Conservation (phyloP, 2,797 vertebrate genomes). For the Sitta carolinensis region DNA sequence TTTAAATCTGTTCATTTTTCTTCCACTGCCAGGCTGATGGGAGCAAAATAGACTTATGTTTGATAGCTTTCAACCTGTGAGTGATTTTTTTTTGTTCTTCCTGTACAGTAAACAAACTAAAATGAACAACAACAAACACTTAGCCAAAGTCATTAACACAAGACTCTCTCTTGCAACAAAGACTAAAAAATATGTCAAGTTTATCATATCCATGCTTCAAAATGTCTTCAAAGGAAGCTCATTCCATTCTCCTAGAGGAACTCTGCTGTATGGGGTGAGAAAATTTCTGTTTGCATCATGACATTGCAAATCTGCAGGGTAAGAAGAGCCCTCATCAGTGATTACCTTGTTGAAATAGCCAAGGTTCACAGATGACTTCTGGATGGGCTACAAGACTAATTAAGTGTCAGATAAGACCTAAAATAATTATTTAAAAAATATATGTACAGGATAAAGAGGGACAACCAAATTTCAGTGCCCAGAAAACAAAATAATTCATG, state of each 20-base stretch:
- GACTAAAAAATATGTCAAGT: background rate
- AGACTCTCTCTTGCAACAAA: background rate
- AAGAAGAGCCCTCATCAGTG: background rate
- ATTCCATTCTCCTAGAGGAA: background rate
- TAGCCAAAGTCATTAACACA: background rate
- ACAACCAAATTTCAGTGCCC: background rate
- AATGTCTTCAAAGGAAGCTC: background rate
- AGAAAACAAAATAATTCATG: background rate
- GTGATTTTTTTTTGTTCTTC: background rate
- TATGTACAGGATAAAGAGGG: background rate
- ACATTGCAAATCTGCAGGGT: background rate
- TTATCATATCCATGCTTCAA: background rate
- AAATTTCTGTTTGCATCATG: background rate
- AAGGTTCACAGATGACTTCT: background rate
- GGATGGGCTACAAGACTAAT: background rate
- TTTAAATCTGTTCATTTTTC: background rate
- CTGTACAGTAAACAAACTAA: background rate
- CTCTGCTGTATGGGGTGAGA: background rate
- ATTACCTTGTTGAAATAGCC: background rate
- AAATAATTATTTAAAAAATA: background rate
- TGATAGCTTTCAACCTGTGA: background rate
- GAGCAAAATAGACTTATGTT: background rate
- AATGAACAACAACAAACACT: background rate
- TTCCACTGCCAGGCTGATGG: background rate
- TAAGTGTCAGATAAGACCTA: background rate